phyloP scores from a whole-genome alignment of 2,797 vertebrate genomes.

The Onychomys torridus region DNA sequence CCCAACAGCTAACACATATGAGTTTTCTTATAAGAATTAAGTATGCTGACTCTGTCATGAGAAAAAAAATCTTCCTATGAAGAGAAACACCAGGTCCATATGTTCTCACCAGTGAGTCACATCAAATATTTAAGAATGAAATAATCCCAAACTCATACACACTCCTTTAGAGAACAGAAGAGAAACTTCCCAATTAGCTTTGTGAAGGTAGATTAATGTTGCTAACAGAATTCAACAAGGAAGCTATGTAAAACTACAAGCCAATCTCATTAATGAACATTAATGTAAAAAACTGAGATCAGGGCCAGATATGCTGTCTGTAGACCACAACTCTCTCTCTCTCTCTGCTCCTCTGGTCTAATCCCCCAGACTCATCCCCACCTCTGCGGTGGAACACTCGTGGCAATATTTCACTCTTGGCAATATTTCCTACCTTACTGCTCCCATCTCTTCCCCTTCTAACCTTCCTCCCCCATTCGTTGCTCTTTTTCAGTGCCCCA shows the following conservation, averaged over 20 bases:
- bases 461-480: background rate
- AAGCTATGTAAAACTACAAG: background rate
- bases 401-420: background rate
- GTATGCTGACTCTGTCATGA: background rate
- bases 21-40: constrained; percentile 22
- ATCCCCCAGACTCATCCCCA: background rate
- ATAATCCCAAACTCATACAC: background rate
- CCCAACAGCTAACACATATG: background rate
- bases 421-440: background rate
- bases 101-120: background rate
- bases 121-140: constrained; percentile 16
- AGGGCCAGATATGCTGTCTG: background rate
- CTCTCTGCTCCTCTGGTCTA: background rate
- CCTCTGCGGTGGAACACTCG: background rate
- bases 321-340: background rate
- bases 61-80: background rate
- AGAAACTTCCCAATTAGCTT: background rate
- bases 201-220: background rate
- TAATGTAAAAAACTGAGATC: constrained; percentile 14
- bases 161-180: background rate
- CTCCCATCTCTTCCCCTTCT: background rate
- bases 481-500: background rate
- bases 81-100: background rate
- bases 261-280: background rate
- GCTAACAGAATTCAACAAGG: background rate